phyloP scores from a whole-genome alignment of 2,113 vertebrate species.

The Centrocercus urophasianus region DNA sequence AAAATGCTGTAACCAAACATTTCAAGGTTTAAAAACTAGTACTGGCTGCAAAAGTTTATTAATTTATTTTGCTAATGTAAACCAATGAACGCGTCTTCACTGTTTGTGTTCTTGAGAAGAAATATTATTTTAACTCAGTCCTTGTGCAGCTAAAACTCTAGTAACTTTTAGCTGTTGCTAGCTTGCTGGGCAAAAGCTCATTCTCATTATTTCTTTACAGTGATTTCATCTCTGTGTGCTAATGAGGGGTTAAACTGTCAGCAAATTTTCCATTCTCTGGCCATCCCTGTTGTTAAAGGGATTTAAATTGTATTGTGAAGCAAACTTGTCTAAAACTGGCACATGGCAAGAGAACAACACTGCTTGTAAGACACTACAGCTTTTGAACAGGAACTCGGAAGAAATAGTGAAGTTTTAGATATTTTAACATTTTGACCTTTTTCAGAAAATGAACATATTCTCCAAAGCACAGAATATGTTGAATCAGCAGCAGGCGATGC shows the following conservation, averaged over 20 bases:
- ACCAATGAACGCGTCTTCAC: not conserved
- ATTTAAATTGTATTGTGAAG: not conserved
- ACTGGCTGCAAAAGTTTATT: not conserved
- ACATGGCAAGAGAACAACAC: not conserved
- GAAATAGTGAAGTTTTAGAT: constrained; percentile 47
- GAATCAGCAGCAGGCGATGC: constrained; percentile 70
- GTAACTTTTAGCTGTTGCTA: not conserved
- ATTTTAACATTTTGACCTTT: constrained; percentile 73
- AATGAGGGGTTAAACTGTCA: constrained; percentile 19
- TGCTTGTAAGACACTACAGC: not conserved
- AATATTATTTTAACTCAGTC: not conserved
- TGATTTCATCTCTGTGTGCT: not conserved
- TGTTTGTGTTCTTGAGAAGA: not conserved
- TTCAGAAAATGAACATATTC: constrained; percentile 76
- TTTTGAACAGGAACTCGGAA: not conserved
- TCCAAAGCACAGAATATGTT: constrained; percentile 68
- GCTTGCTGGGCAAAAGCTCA: not conserved
- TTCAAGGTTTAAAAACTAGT: not conserved
- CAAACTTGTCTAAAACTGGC: not conserved
- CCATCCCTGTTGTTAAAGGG: not conserved
- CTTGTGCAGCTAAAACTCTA: not conserved
- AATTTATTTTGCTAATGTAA: not conserved
- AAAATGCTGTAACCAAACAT: not conserved
- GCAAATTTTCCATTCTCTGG: not conserved
- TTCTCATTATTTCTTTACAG: not conserved